These are phyloP conservation scores for Heliopora coerulea DNA, from an alignment of 92 coral and sea anemone genomes.

Conservation along the genomic window DNA sequence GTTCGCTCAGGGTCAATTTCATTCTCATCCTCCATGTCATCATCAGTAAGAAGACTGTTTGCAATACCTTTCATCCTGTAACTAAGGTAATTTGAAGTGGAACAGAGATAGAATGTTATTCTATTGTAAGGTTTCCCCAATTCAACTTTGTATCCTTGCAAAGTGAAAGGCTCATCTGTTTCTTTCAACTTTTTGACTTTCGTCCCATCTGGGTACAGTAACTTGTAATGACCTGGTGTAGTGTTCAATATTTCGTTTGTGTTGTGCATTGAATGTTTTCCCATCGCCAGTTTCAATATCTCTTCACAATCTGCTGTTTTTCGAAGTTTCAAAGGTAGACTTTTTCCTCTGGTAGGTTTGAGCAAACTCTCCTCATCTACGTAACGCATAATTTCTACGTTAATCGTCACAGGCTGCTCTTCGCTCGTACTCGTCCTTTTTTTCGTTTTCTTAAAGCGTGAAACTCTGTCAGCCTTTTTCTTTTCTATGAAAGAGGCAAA, in stretches of 20 bases:
- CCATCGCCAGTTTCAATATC: conserved; percentile 48
- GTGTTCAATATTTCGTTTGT: conserved; percentile 45
- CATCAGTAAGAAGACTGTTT: conserved; percentile 14
- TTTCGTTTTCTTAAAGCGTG: conserved; percentile 38
- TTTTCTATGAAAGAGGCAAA: conserved; percentile 40
- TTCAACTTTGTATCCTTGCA: conserved; percentile 50
- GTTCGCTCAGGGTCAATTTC: conserved; percentile 31
- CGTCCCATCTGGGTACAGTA: conserved; percentile 56
- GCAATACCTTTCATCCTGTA: conserved; percentile 30
- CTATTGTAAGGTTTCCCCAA: conserved; percentile 55
- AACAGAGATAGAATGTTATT: conserved; percentile 53
- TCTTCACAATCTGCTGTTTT: conserved; percentile 52
- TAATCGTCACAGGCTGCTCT: conserved; percentile 42
- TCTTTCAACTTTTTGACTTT: conserved; percentile 44
- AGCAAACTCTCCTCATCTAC: conserved; percentile 51
- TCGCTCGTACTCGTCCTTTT: conserved; percentile 25
- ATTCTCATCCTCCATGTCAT: conserved; percentile 38
- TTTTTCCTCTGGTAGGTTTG: conserved; percentile 57
- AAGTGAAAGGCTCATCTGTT: conserved; percentile 49
- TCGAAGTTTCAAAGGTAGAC: conserved; percentile 54
- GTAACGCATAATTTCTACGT: conserved; percentile 50
- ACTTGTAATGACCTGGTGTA: conserved; percentile 36
- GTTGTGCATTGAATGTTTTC: conserved; percentile 53
- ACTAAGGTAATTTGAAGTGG: conserved; percentile 40
- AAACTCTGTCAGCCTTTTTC: conserved; percentile 37